Conservation (phyloP, 2,797 vertebrate genomes). For the Spatula clypeata region DNA sequence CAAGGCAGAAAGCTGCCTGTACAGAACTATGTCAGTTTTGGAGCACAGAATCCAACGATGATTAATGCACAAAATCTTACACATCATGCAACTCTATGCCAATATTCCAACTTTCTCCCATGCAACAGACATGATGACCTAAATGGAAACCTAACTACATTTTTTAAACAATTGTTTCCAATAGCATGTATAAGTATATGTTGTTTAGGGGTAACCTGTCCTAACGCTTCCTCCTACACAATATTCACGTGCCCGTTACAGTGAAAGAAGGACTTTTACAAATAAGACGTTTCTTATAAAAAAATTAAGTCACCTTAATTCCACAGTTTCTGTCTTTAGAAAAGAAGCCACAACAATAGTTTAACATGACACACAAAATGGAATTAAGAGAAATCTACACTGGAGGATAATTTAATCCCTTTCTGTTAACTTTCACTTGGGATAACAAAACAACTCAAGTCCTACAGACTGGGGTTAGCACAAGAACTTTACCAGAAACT, state of each 20-base stretch:
- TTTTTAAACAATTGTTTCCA: conserved; percentile 86
- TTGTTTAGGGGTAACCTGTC: conserved; percentile 90
- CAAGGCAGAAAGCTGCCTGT: conserved; percentile 89
- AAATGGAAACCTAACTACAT: conserved; percentile 90
- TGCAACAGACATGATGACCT: conserved; percentile 97
- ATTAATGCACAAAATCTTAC: conserved; percentile 96
- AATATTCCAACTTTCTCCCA: conserved; percentile 96
- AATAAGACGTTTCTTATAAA: conserved; percentile 92
- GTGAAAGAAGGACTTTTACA: conserved; percentile 91
- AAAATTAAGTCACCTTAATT: conserved; percentile 85
- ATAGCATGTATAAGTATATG: conserved; percentile 89
- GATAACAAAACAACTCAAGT: conserved; percentile 79
- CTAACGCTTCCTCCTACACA: conserved; percentile 91
- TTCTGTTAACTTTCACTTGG: conserved; percentile 76
- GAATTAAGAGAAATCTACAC: conserved; percentile 86
- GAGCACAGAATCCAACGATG: conserved; percentile 95
- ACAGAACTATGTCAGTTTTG: conserved; percentile 91
- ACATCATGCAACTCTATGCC: conserved; percentile 99
- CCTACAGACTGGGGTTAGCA: conserved; percentile 84
- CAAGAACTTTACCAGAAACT: conserved; percentile 83
- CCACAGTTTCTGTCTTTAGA: conserved; percentile 86
- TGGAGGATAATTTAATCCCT: conserved; percentile 76
- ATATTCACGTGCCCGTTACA: conserved; percentile 94
- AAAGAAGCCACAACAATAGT: conserved; percentile 85
- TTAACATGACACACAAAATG: conserved; percentile 90